Evolutionary conservation across 2,888 invertebrate species (phyloP), one percentile per base, ranked within the genome.

Genomic region (Agrilus cyanescens): DNA sequence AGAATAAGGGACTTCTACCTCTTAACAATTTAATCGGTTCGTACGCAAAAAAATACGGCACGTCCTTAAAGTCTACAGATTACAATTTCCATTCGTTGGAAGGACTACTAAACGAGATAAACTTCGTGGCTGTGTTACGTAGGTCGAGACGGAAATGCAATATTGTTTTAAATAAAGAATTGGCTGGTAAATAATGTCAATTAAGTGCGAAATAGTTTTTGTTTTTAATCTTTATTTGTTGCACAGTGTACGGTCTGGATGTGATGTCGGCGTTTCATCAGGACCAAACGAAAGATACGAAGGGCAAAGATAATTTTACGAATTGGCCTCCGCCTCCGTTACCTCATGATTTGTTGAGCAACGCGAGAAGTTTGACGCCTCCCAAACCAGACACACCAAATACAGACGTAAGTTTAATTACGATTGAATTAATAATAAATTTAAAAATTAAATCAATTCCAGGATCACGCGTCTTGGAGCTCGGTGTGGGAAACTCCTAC

Each of bases 311-410:
- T 12, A 38, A 35, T 10, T 33, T 36, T 5, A 45, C 33, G 12
- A 32, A 44, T 32, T 57, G 56, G 57, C 59, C 53, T 31, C 56
- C 56, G 37, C 55, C 57, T 2, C 56, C 57, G 4, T 41, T 50
- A 10, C 50, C 48, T 30, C 49, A 53, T n/a, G 40, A 45, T 14
- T 30, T 47, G 15, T 32, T 30, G 12, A 46, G 32, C 15, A 44
- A 37, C n/a, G 32, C 35, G 13, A 41, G 46, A 12, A 40, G 48
- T 20, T 55, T 56, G 12, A 56, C 64, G 1, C 67, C 70, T 12
- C 67, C 69, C 2, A 71, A 71, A 50, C 67, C 69, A 3, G 68
- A 70, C 53, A 67, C 69, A n/a, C 67, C 70, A 15, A 67, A 67
- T 12, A 56, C 59, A 30, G 63, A 67, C 43, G 69, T 69, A 61